Evolutionary conservation across 2,888 invertebrate genomes (phyloP), one percentile per base, ranked within the genome.

Genomic region (Pimpla rufipes): DNA sequence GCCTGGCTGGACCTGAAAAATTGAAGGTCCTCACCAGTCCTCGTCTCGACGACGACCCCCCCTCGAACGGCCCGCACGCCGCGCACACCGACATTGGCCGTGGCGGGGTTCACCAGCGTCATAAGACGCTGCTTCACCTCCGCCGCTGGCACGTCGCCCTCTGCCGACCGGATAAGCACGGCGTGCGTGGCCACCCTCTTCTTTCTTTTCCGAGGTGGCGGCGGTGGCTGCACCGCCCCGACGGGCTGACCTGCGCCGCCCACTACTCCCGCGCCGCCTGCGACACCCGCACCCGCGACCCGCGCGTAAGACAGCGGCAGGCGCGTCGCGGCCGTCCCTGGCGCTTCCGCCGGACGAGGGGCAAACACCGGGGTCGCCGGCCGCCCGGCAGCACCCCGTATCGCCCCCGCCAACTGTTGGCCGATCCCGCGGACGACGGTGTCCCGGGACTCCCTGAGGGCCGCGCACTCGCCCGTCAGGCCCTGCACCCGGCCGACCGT

Each of bases 21-120:
- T 0, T 73, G 35, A 4, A 73, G 47, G 6, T 62, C 73, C 13
- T 62, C 23, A 3, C n/a, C 73, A 11, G 62, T 35, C 16, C 7
- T 10, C 7, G 73, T 62, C 18, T 62, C 73, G 3, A 73, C 62
- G 18, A 73, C 8, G 16, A 73, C 73, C 45, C 62, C 62, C 0
- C 73, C 73, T 1, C 2, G 0, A 1, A 73, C 47, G 0, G 47
- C 18, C 1, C 35, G 55, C 6, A 73, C 73, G 11, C 23, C 73
- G 3, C 45, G 55, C 2, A 71, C 71, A 1, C 57, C 7, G 7
- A 71, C n/a, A n/a, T n/a, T n/a, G n/a, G 71, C 42, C 73, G 57
- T 10, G 4, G 16, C 59, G 21, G 73, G 74, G 10, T 74, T 2
- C 0, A 74, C 74, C 16, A 74, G 64, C 21, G 37, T 23, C 40